These are phyloP conservation scores for Symphodus melops DNA, from an alignment of 2,113 vertebrate species.

Conservation along the genomic window DNA sequence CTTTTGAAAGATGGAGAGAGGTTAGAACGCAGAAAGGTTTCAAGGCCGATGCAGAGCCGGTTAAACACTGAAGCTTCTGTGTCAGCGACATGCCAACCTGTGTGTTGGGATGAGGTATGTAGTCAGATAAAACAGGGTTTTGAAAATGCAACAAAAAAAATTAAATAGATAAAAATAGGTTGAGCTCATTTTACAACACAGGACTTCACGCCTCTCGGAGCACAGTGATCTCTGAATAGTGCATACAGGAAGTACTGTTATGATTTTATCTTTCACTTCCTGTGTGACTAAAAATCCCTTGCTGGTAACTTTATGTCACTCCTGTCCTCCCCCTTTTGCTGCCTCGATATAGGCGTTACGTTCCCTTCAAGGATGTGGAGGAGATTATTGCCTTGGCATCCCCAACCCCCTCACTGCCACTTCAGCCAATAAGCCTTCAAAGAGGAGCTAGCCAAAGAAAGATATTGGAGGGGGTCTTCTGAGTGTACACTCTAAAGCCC, in stretches of 20 bases:
- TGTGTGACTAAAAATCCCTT: slow-evolving; percentile 17
- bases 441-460: slow-evolving; percentile 57
- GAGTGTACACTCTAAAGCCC: slow-evolving; percentile 56
- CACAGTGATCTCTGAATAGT: background rate
- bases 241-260: background rate
- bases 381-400: slow-evolving; percentile 65
- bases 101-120: no score
- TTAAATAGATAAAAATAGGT: no score
- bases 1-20: no score
- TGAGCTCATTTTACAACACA: no score
- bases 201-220: no score
- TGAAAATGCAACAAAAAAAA: no score
- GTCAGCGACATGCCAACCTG: no score
- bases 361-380: slow-evolving; percentile 39
- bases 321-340: slow-evolving; percentile 12
- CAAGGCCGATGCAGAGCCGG: no score
- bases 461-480: slow-evolving; percentile 35
- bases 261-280: background rate
- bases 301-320: slow-evolving; percentile 36
- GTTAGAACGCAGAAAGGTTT: no score
- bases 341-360: slow-evolving; percentile 24
- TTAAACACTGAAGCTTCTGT: no score
- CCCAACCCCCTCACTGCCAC: slow-evolving; percentile 44
- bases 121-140: no score
- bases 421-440: slow-evolving; percentile 68